Evolutionary conservation across 1,140 invertebrate species (phyloP).

Genomic region (Cherax destructor): DNA sequence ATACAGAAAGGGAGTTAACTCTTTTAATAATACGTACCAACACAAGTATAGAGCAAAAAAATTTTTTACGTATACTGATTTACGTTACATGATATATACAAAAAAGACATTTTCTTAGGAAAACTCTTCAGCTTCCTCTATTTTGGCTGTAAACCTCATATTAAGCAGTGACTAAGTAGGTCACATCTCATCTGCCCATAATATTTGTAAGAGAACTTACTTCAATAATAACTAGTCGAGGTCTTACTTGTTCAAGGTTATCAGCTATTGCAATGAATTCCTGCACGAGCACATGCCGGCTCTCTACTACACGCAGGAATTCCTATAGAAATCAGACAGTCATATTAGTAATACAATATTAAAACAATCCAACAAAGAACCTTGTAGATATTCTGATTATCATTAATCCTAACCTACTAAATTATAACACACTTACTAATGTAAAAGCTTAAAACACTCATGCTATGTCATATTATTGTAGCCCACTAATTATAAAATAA

Average conservation of each 20-base stretch:
- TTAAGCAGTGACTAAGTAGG: constrained; percentile 30
- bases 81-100: no score
- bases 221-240: constrained; percentile 61
- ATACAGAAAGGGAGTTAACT: no score
- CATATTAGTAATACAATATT: not conserved
- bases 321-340: constrained; percentile 78
- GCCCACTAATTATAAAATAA: not conserved
- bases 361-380: not conserved
- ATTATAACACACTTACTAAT: constrained; percentile 15
- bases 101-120: no score
- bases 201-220: constrained; percentile 42
- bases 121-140: not conserved
- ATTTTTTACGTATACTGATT: no score
- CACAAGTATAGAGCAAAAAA: no score
- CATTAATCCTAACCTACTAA: constrained; percentile 8
- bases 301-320: constrained; percentile 84
- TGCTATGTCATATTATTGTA: not conserved
- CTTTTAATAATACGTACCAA: no score
- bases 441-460: not conserved
- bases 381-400: constrained; percentile 14
- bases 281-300: constrained; percentile 79
- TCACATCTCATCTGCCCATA: not conserved
- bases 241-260: constrained; percentile 87
- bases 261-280: constrained; percentile 85
- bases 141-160: not conserved